These are phyloP conservation scores for Nyleta sp. DNA, from an alignment of 2,888 invertebrate genomes.

Conservation along the genomic window DNA sequence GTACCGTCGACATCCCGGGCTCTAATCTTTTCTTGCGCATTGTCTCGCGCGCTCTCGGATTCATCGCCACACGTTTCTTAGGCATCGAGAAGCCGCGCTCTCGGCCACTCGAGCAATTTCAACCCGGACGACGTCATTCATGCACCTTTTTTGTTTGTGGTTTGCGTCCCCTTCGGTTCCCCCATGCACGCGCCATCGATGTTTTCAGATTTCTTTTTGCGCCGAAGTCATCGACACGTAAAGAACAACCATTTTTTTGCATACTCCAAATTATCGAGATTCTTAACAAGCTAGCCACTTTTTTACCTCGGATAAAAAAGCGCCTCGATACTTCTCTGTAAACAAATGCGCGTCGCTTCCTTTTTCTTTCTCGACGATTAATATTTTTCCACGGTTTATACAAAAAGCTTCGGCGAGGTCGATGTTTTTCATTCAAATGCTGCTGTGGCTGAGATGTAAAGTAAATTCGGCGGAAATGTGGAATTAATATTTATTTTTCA, in stretches of 20 bases:
- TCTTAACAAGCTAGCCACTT: conserved; percentile 34
- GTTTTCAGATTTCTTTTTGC: conserved; percentile 15
- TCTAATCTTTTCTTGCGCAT: conserved; percentile 59
- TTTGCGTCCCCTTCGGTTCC: background rate
- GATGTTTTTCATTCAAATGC: too few species aligned
- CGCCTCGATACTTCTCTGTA: background rate
- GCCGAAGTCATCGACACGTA: conserved; percentile 34
- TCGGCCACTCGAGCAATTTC: conserved; percentile 63
- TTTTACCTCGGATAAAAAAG: conserved; percentile 8
- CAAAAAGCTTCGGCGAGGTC: too few species aligned
- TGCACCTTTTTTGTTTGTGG: conserved; percentile 53
- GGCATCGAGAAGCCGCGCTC: conserved; percentile 61
- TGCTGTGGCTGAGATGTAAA: background rate
- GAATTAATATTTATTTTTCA: too few species aligned
- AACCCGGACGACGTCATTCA: conserved; percentile 48
- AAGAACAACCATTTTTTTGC: conserved; percentile 36
- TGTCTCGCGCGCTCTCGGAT: conserved; percentile 63
- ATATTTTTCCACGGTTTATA: too few species aligned
- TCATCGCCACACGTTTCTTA: conserved; percentile 58
- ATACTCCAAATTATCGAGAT: conserved; percentile 43
- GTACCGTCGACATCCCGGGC: conserved; percentile 56
- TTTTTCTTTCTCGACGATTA: too few species aligned
- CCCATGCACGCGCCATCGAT: conserved; percentile 22
- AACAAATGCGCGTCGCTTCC: conserved; percentile 12
- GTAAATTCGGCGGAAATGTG: background rate